Percentiles rank a stretch among this genome's conserved stretches.
Evolutionary conservation across 2,113 vertebrate genomes (phyloP).

Genomic region (Pelvicachromis taeniatus): DNA sequence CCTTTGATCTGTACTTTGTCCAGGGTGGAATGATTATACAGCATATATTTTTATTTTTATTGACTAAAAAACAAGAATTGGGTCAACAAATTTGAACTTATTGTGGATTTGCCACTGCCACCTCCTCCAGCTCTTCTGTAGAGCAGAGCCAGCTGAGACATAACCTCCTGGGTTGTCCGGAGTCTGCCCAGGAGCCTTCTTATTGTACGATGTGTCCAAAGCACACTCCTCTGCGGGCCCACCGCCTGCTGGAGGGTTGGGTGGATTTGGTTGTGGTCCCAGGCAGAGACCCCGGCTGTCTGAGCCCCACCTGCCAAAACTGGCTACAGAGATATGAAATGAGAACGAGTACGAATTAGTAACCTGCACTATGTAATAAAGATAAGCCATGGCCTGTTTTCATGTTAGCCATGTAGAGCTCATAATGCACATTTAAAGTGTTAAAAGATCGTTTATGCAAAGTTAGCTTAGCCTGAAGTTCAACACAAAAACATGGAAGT

Average conservation of each 20-base stretch:
- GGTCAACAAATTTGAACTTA: background rate
- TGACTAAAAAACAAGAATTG: background rate
- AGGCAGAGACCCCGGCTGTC: background rate
- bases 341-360: background rate
- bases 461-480: background rate
- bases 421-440: background rate
- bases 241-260: background rate
- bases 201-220: background rate
- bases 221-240: background rate
- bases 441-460: too few species aligned
- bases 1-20: background rate
- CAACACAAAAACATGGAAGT: background rate
- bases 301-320: background rate
- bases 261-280: background rate
- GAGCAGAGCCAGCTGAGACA: background rate
- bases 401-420: background rate
- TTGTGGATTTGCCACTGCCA: background rate
- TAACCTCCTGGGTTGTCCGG: background rate
- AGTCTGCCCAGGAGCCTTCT: background rate
- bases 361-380: background rate
- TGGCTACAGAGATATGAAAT: background rate
- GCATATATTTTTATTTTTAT: background rate
- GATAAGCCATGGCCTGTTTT: background rate
- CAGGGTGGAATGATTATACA: background rate
- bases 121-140: background rate